Base-by-base conservation (phyloP, 2,888 invertebrate species). In the Polyommatus iphigenia region DNA sequence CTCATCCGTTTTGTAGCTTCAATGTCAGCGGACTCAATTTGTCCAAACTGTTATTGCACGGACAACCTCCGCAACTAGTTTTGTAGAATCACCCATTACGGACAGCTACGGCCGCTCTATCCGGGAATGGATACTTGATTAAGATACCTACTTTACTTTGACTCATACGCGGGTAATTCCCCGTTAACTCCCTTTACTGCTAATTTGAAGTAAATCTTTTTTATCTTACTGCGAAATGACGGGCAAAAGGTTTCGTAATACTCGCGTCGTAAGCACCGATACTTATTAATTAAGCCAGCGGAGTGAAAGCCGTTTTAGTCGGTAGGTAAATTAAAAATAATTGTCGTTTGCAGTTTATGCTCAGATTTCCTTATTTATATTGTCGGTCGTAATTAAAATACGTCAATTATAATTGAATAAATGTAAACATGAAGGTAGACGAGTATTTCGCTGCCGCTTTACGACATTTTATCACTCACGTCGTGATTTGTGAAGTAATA, bases 101-200 rank as follows among this genome's bases (percentile, higher is more conserved):
- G 89, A 90, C 90, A 87, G 88, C 87, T 88, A 87, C 84, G 85
- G 82, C 85, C 84, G 87, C 87, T 87, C 90, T 89, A 90, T 90
- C 91, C 59, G 24, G 84, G 87, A 92, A 92, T 92, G 90, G 90
- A 90, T 90, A 89, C 91, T 92, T 92, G 91, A 93, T 93, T 92
- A 93, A 91, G 93, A 91, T 90, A 91, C 81, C 81, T 82, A 81
- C 90, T 93, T 89, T 91, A 90, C 90, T 92, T 93, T 91, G 90
- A 89, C 88, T 89, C 89, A 89, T 88, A 86, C 88, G 87, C 87
- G 88, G 88, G 85, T 67, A 67, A 67, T 67, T 18, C 67, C 67
- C 62, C 62, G 62, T 67, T 67, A 88, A 87, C 89, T 89, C 87
- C 84, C 86, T 90, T 90, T 90, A 91, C 87, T 88, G 89, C 89